Evolutionary conservation across 2,797 vertebrate genomes (phyloP).

Genomic region (Telmatherina bonti): DNA sequence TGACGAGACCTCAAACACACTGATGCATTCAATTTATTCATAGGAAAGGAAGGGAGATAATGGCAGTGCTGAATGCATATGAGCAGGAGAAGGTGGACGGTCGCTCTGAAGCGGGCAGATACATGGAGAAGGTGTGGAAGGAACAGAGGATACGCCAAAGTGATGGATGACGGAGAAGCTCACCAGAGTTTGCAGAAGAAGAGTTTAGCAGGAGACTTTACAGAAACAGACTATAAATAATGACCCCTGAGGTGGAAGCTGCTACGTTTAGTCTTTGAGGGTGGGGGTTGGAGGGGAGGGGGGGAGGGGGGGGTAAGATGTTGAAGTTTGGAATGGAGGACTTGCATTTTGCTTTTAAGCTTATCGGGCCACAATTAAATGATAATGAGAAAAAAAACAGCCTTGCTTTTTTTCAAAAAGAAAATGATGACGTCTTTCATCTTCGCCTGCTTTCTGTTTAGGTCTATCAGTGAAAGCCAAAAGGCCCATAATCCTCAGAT

Average conservation of each 20-base stretch:
- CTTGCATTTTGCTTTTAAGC: slow-evolving; percentile 56
- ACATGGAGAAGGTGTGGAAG: slow-evolving; percentile 55
- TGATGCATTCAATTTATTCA: slow-evolving; percentile 82
- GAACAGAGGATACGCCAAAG: slow-evolving; percentile 81
- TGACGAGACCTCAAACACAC: slow-evolving; percentile 70
- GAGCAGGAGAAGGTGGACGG: slow-evolving; percentile 62
- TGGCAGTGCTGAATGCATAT: slow-evolving; percentile 70
- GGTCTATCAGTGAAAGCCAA: slow-evolving; percentile 71
- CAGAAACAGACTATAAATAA: slow-evolving; percentile 60
- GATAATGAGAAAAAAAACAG: slow-evolving; percentile 53
- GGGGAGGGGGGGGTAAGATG: slow-evolving; percentile 37
- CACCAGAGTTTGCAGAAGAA: slow-evolving; percentile 58
- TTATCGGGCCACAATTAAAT: slow-evolving; percentile 73
- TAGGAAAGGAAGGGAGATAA: slow-evolving; percentile 61
- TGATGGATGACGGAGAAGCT: slow-evolving; percentile 78
- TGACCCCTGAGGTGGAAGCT: slow-evolving; percentile 47
- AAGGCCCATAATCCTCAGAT: slow-evolving; percentile 75
- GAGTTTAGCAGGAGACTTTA: slow-evolving; percentile 60
- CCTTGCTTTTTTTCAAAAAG: slow-evolving; percentile 53
- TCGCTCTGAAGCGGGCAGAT: slow-evolving; percentile 45
- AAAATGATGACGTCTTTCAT: slow-evolving; percentile 71
- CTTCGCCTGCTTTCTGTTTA: slow-evolving; percentile 58
- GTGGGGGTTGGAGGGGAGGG: no score
- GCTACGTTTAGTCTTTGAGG: slow-evolving; percentile 26
- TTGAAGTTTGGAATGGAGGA: slow-evolving; percentile 44